phyloP scores from a whole-genome alignment of 2,113 vertebrate species.

The Potamarius usumacintae region DNA sequence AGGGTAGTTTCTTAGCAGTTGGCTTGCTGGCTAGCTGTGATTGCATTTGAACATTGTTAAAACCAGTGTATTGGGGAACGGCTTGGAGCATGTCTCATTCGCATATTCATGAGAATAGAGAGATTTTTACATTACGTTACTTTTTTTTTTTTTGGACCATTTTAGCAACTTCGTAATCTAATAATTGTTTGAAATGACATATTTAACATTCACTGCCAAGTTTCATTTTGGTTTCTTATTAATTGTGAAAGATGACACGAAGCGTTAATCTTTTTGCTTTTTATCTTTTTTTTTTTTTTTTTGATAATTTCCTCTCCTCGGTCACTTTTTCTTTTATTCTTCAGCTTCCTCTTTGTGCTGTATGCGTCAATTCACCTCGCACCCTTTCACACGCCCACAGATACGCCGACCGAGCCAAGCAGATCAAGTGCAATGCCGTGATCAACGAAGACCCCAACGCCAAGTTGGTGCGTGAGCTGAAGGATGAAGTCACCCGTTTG shows the following conservation, averaged over 20 bases:
- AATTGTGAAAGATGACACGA: background rate
- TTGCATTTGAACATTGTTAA: background rate
- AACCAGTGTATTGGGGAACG: background rate
- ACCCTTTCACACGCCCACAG: conserved; percentile 62
- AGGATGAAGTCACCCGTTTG: conserved; percentile 92
- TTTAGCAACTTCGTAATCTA: background rate
- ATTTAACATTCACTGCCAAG: background rate
- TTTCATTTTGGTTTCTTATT: background rate
- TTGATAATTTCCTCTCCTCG: background rate
- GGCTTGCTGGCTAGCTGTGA: background rate
- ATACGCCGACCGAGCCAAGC: conserved; percentile 95
- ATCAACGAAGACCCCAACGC: conserved; percentile 98
- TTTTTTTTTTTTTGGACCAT: background rate
- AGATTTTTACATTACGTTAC: background rate
- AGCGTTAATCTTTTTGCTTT: background rate
- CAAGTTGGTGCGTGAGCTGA: conserved; percentile 93
- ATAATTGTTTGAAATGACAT: too few relatives aligned
- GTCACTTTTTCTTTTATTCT: background rate
- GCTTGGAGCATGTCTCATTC: background rate
- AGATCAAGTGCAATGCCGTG: conserved; percentile 97
- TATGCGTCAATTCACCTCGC: background rate
- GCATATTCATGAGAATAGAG: background rate
- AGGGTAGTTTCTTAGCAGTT: background rate
- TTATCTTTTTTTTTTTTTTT: background rate
- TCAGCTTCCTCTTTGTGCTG: background rate